phyloP scores from a whole-genome alignment of 2,888 invertebrate species.

The Thera obeliscata region DNA sequence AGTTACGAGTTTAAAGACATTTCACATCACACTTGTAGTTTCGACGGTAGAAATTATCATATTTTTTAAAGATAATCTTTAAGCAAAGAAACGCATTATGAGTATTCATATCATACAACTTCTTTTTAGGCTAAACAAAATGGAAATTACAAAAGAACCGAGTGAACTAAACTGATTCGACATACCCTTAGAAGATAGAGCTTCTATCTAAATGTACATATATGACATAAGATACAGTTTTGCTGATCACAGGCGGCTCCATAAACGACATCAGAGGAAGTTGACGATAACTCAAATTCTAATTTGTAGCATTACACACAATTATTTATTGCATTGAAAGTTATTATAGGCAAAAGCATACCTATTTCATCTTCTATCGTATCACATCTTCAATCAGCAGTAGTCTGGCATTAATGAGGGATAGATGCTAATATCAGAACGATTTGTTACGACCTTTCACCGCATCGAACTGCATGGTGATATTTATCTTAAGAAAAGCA shows the following conservation, averaged over 20 bases:
- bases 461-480: conserved; percentile 15
- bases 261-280: conserved; percentile 28
- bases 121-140: conserved; percentile 25
- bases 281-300: conserved; percentile 2
- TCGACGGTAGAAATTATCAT: too few species aligned
- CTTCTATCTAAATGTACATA: conserved; percentile 14
- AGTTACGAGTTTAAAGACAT: too few species aligned
- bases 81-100: conserved; percentile 25
- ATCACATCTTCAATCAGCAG: conserved; percentile 14
- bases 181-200: conserved; percentile 17
- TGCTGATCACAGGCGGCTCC: conserved; percentile 25
- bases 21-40: too few species aligned
- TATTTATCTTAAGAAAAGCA: conserved; percentile 29
- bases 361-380: conserved; percentile 11
- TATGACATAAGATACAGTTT: conserved; percentile 13
- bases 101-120: conserved; percentile 22
- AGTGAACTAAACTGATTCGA: conserved; percentile 22
- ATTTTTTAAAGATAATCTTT: conserved; percentile 14
- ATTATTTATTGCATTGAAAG: neutral
- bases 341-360: conserved; percentile 11
- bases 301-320: neutral
- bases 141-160: conserved; percentile 19
- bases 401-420: conserved; percentile 18
- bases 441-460: conserved; percentile 31
- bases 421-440: conserved; percentile 27